Evolutionary conservation across 2,797 vertebrate genomes (phyloP), one percentile per base, ranked within the genome.

Genomic region (Tinamus major): DNA sequence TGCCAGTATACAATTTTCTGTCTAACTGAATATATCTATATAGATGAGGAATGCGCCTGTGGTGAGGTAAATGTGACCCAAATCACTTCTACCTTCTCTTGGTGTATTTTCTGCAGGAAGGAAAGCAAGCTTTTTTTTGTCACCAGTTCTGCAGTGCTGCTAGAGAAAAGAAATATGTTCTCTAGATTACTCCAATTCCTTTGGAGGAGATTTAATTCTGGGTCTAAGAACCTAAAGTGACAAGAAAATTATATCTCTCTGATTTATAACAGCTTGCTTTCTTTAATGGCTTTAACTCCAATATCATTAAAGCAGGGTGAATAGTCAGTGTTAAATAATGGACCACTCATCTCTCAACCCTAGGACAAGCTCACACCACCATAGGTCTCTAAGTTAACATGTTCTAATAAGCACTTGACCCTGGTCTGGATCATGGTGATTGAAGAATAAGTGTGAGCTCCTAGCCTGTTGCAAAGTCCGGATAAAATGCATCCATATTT

Each of bases 401-500:
- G 3, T 56, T 19, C 53, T 56, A 56, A 56, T 19, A n/a, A 56
- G 29, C 13, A 24, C 5, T 59, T 70, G 19, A 10, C 5, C 13
- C 23, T 42, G 37, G 23, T 7, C 31, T 79, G 31, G 13, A 61
- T 58, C 29, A 17, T 8, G 19, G 5, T 42, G 29, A 35, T 1
- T 49, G 67, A 78, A 70, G 46, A 59, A 15, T 29, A 83, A 48
- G 3, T 31, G 6, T 21, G 63, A 4, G 49, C 33, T 15, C 65
- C 53, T 26, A 8, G 5, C 26, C 23, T 7, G 9, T 7, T 68
- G 13, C 6, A 9, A 70, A 86, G 15, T n/a, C 16, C 70, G 63
- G 31, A n/a, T 0, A 0, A 1, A 33, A 4, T 13, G 21, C 27
- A 55, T 3, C 16, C 18, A 9, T 13, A 27, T 48, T 27, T 48